Evolutionary conservation across 2,797 vertebrate genomes (phyloP).

Genomic region (Bovichtus variegatus): DNA sequence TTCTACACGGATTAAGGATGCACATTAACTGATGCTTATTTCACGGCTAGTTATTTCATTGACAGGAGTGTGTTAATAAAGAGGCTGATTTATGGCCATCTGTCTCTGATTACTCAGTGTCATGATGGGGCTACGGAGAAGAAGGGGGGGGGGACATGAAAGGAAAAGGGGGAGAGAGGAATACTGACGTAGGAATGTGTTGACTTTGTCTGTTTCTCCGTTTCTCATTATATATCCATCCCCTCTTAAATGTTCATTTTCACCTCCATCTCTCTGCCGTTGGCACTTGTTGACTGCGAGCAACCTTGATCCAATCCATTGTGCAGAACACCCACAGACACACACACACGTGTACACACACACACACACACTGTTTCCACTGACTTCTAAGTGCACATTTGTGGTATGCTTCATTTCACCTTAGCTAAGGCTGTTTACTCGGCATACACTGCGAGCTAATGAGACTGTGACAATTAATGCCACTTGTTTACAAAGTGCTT

Average conservation of each 20-base stretch:
- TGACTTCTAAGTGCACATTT: slow-evolving; percentile 64
- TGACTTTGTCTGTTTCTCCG: slow-evolving; percentile 5
- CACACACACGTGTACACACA: slow-evolving; percentile 23
- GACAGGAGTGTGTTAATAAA: slow-evolving; percentile 50
- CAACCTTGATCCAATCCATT: slow-evolving; percentile 41
- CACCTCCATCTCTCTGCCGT: slow-evolving; percentile 11
- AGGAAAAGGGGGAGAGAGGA: neutral
- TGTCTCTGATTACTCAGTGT: slow-evolving; percentile 35
- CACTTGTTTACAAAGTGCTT: slow-evolving; percentile 64
- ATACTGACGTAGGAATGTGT: neutral
- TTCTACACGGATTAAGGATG: slow-evolving; percentile 41
- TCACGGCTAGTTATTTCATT: slow-evolving; percentile 54
- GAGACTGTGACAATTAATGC: slow-evolving; percentile 71
- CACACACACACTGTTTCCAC: slow-evolving; percentile 19
- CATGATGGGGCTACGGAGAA: slow-evolving; percentile 9
- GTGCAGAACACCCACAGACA: slow-evolving; percentile 6
- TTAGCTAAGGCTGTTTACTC: slow-evolving; percentile 69
- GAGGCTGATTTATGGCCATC: slow-evolving; percentile 51
- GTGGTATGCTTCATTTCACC: slow-evolving; percentile 72
- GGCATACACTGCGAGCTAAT: slow-evolving; percentile 67
- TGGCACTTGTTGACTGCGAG: slow-evolving; percentile 38
- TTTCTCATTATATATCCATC: neutral
- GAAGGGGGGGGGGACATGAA: neutral
- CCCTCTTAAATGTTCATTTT: neutral
- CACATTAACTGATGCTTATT: slow-evolving; percentile 52